Evolutionary conservation across 2,888 invertebrate species (phyloP).

Genomic region (Parapristionchus giblindavisi): DNA sequence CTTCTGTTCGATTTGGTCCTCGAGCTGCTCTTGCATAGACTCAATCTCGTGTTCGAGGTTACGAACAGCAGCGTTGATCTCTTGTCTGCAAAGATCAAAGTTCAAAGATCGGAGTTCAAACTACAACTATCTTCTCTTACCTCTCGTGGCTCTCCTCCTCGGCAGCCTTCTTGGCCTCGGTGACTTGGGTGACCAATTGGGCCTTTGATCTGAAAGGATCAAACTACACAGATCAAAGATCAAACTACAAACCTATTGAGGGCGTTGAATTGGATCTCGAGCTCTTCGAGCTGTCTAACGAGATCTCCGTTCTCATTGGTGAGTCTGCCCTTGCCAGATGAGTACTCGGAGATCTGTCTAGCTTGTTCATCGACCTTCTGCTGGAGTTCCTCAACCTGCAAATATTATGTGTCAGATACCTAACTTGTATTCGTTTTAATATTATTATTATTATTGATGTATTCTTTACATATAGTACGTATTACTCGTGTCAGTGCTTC

Average conservation of each 20-base stretch:
- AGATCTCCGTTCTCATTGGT: slow-evolving; percentile 97
- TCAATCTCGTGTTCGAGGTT: slow-evolving; percentile 98
- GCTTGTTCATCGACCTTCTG: slow-evolving; percentile 95
- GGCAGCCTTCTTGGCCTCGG: slow-evolving; percentile 96
- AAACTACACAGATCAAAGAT: slow-evolving; percentile 15
- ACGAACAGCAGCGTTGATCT: slow-evolving; percentile 73
- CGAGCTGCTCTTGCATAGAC: slow-evolving; percentile 97
- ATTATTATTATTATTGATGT: too few species aligned
- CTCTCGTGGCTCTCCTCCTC: slow-evolving; percentile 80
- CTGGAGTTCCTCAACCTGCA: slow-evolving; percentile 88
- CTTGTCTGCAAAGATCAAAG: slow-evolving; percentile 42
- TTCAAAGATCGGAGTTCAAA: not conserved
- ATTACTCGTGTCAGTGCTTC: too few species aligned
- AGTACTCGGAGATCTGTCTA: slow-evolving; percentile 89
- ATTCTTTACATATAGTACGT: too few species aligned
- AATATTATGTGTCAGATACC: too few species aligned
- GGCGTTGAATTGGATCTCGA: slow-evolving; percentile 92
- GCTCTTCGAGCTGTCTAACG: slow-evolving; percentile 85
- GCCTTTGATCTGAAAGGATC: slow-evolving; percentile 72
- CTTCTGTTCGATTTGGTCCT: slow-evolving; percentile 98
- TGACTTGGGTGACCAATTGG: slow-evolving; percentile 71
- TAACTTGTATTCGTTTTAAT: too few species aligned
- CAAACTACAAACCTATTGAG: slow-evolving; percentile 74
- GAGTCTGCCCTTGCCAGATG: slow-evolving; percentile 85
- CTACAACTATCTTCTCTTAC: slow-evolving; percentile 26